Base-by-base conservation (phyloP, 1,140 invertebrate genomes). In the Formica selysi region DNA sequence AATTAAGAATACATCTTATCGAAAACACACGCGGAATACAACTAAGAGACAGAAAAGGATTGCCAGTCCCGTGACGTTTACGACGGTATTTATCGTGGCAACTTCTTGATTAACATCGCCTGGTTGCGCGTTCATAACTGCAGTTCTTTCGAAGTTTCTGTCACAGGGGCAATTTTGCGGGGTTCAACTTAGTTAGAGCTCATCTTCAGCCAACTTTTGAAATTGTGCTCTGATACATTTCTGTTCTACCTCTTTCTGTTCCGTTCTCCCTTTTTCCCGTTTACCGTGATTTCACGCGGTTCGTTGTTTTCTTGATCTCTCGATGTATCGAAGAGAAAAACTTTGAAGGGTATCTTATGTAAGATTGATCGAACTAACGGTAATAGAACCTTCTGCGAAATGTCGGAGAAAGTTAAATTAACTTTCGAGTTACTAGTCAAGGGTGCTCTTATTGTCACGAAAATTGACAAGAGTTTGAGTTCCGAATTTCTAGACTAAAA, bases 341-440 rank as follows among this genome's bases (percentile, higher is more conserved):
- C 61, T 38, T 44, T 8, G 26, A 2, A 1, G 13, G 16, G n/a
- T 11, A 38, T 48, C n/a, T 62, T 57, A 22, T 26, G 44, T 16
- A 16, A 26, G n/a, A 44, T 61, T 73, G 54, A 73, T 73, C 54
- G 19, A 61, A 61, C 26, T 32, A 11, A 11, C 38, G 16, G 26
- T 57, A 83, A 83, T 11, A 59, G 11, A n/a, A 38, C 57, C 54
- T 19, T 4, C n/a, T 48, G 68, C n/a, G 38, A 81, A 83, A 41
- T 74, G 79, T 48, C 29, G 54, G 29, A 29, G 79, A 83, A 73
- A 83, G 79, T 83, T 83, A 83, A 74, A 73, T 83, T 74, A 83
- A 74, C 79, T 83, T 83, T 36, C 54, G 11, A 16, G 32, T 70
- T 68, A 22, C 32, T 22, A 74, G 48, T 57, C 8, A 4, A 32